phyloP scores from a whole-genome alignment of 1,140 invertebrate species.

The Lethrus apterus region DNA sequence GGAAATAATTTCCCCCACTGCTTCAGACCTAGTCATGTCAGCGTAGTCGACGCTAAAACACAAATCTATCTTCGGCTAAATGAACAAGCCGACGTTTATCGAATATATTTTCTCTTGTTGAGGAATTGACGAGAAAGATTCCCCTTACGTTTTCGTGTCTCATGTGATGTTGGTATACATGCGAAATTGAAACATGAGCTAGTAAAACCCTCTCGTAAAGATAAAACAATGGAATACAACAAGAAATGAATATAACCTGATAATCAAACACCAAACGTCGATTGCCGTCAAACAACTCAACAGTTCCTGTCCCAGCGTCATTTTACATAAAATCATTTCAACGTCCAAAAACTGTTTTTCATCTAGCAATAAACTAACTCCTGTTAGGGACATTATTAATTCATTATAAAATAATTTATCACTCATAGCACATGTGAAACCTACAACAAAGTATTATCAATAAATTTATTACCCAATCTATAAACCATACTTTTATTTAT shows the following conservation, averaged over 20 bases:
- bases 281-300: constrained; percentile 4
- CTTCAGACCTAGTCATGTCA: too few species aligned
- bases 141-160: too few species aligned
- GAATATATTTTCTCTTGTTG: too few species aligned
- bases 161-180: too few species aligned
- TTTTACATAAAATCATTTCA: constrained; percentile 5
- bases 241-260: not conserved
- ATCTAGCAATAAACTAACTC: not conserved
- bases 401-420: constrained; percentile 1
- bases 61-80: too few species aligned
- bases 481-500: not conserved
- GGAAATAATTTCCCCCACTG: too few species aligned
- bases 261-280: not conserved
- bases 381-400: not conserved
- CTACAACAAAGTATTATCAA: constrained; percentile 1
- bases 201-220: too few species aligned
- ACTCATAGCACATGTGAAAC: constrained; percentile 1
- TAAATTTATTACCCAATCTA: not conserved
- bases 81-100: too few species aligned
- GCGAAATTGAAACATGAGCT: too few species aligned
- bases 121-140: too few species aligned
- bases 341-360: constrained; percentile 4
- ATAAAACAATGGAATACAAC: not conserved
- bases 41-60: too few species aligned
- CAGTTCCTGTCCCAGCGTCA: not conserved